A percentile compares a stretch with the other conserved stretches of the same genome.
Conservation (phyloP, 2,888 invertebrate species). For the Stomorhina lunata region DNA sequence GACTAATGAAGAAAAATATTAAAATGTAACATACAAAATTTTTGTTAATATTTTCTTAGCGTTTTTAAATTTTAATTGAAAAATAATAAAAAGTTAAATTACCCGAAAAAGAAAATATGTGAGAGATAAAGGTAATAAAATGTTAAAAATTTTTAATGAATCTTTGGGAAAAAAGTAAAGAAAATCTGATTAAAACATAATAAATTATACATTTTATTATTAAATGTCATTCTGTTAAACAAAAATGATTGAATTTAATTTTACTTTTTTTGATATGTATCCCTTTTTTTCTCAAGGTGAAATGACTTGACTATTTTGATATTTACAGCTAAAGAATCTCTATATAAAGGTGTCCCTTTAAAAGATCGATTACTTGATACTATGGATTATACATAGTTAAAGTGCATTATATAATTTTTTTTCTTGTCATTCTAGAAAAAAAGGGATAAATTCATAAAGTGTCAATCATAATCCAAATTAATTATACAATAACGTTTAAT, state of each 20-base stretch:
- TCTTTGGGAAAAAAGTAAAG: too few relatives aligned
- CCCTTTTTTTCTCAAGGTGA: constrained; percentile 11
- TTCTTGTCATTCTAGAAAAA: constrained; percentile 23
- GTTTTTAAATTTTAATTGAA: constrained; percentile 44
- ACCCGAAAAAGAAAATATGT: not conserved
- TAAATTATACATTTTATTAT: constrained; percentile 51
- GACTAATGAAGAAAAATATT: constrained; percentile 12
- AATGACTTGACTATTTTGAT: constrained; percentile 47
- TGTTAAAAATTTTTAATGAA: not conserved
- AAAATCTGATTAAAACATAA: constrained; percentile 56
- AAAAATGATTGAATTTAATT: constrained; percentile 23
- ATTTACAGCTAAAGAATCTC: too few relatives aligned
- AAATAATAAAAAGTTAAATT: constrained; percentile 37
- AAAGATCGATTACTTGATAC: constrained; percentile 30
- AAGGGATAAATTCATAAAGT: constrained; percentile 63
- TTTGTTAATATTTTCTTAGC: not conserved
- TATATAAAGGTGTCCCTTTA: not conserved
- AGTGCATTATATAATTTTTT: constrained; percentile 44
- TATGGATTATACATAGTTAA: constrained; percentile 25
- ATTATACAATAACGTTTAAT: constrained; percentile 64
- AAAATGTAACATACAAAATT: not conserved
- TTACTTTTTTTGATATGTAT: constrained; percentile 20
- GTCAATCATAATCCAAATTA: constrained; percentile 66
- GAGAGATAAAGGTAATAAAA: not conserved
- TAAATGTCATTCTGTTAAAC: constrained; percentile 23